Evolutionary conservation across 1,140 invertebrate genomes (phyloP), one percentile per base, ranked within the genome.

Genomic region (Drosophila mojavensis): DNA sequence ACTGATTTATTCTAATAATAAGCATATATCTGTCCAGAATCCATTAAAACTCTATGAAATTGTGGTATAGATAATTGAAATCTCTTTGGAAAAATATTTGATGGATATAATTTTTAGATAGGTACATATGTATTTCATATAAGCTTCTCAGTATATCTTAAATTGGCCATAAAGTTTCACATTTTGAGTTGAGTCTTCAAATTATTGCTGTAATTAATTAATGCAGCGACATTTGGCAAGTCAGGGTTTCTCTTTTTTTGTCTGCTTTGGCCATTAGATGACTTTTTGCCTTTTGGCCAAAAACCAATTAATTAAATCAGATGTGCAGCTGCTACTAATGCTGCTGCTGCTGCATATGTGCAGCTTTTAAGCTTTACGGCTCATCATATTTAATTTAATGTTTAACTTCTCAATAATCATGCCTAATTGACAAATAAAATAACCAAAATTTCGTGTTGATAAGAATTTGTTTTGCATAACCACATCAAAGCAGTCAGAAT

Each of bases 281-380:
- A 11, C 3, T 47, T 17, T 47, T 47, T 47, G 43, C 17, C 43
- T 17, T 47, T 7, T 15, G 17, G n/a, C 15, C 43, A 47, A 17
- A 45, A 28, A 28, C 13, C n/a, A 58, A 58, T 58, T 45, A 28
- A 28, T 58, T 58, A 28, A 45, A 39, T 45, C 39, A 45, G 9
- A 26, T 28, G n/a, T n/a, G 9, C 55, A 58, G 17, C 20, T 26
- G 55, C 24, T 58, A 20, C 11, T 36, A 7, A 6, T 26, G 55
- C 24, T 45, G 24, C 10, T 11, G 33, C 2, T 39, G 11, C 10
- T 39, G 36, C 53, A 55, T 17, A 33, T 55, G 15, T 28, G 13
- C n/a, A 9, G 13, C 2, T 28, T 56, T 24, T 26, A 20, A 56
- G 13, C 26, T 17, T 4, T 26, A 58, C 45, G 28, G 36, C 11